phyloP scores from a whole-genome alignment of 2,888 invertebrate genomes.

The Eudemis profundana region DNA sequence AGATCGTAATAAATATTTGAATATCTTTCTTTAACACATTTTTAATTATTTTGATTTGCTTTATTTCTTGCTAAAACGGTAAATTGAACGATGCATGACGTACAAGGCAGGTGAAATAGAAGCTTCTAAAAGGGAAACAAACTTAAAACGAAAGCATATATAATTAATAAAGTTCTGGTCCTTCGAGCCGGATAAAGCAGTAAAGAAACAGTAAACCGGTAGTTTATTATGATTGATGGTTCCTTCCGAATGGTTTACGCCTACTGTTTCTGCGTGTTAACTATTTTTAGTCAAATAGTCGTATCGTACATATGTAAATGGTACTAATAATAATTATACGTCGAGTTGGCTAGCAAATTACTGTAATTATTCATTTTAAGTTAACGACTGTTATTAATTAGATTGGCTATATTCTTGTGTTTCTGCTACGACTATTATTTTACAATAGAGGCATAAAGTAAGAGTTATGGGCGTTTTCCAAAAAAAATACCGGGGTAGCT shows the following conservation, averaged over 20 bases:
- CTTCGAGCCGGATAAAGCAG: conserved; percentile 4
- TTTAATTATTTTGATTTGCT: too few species aligned
- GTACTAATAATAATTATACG: conserved; percentile 4
- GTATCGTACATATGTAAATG: conserved; percentile 13
- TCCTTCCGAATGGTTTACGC: conserved; percentile 2
- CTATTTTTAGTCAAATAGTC: conserved; percentile 19
- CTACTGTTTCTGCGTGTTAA: conserved; percentile 5
- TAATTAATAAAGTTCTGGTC: not conserved
- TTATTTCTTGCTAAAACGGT: too few species aligned
- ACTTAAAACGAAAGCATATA: too few species aligned
- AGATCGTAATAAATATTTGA: too few species aligned
- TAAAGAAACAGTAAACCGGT: conserved; percentile 10
- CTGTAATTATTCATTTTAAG: conserved; percentile 4
- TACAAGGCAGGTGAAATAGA: too few species aligned
- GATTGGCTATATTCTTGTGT: not conserved
- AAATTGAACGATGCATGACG: too few species aligned
- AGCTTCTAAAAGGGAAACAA: too few species aligned
- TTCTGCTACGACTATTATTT: too few species aligned
- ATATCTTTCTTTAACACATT: too few species aligned
- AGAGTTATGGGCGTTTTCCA: too few species aligned
- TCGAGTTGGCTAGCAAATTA: conserved; percentile 6
- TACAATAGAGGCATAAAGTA: too few species aligned
- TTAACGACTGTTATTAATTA: conserved; percentile 1
- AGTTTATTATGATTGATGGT: conserved; percentile 21
- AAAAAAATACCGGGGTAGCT: too few species aligned